These are phyloP conservation scores for Diploptera punctata DNA, from an alignment of 2,888 invertebrate species.

Conservation along the genomic window DNA sequence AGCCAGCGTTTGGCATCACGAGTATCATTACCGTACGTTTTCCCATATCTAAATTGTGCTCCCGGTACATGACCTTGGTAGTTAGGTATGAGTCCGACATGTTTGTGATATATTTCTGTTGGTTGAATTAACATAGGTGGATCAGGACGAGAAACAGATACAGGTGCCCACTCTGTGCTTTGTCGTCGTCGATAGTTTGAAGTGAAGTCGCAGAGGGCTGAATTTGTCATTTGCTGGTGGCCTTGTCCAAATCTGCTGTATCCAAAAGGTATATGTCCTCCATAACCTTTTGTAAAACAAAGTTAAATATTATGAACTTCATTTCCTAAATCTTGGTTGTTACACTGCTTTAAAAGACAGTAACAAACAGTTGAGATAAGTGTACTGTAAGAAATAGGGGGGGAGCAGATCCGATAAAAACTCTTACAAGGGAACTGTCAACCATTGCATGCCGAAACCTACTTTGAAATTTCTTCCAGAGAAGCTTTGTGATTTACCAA, in stretches of 20 bases:
- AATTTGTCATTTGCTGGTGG: constrained; percentile 70
- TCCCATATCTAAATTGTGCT: constrained; percentile 73
- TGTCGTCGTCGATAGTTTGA: constrained; percentile 74
- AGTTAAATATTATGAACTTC: no score
- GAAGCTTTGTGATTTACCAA: no score
- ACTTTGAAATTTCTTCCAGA: no score
- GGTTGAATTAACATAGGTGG: constrained; percentile 60
- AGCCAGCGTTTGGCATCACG: constrained; percentile 77
- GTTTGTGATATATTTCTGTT: constrained; percentile 73
- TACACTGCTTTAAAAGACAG: no score
- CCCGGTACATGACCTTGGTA: constrained; percentile 81
- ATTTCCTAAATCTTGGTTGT: no score
- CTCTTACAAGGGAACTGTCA: no score
- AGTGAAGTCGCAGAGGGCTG: constrained; percentile 76
- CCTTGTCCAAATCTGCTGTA: constrained; percentile 69
- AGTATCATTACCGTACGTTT: constrained; percentile 77
- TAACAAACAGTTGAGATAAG: no score
- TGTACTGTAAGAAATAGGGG: no score
- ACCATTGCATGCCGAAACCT: no score
- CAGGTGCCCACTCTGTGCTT: constrained; percentile 77
- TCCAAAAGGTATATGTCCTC: constrained; percentile 71
- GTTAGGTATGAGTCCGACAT: constrained; percentile 76
- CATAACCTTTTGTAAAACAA: constrained; percentile 69
- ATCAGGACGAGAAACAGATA: constrained; percentile 53
- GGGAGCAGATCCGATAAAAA: no score